These are phyloP conservation scores for Eubasilissa splendida DNA, from an alignment of 2,888 invertebrate species.

Conservation along the genomic window DNA sequence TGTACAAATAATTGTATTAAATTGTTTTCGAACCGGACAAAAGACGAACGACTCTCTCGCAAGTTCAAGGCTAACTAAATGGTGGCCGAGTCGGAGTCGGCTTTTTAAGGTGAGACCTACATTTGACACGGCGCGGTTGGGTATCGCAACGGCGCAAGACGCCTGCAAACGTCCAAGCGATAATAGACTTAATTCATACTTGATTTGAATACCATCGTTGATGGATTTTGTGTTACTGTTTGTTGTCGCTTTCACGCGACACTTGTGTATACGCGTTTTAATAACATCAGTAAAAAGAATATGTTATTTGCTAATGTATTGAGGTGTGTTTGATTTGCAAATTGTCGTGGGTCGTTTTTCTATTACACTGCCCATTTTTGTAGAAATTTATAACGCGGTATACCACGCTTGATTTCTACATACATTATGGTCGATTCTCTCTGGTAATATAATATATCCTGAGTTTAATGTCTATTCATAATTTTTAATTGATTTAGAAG, in stretches of 20 bases:
- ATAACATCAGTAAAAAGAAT: neutral
- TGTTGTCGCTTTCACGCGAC: slow-evolving; percentile 7
- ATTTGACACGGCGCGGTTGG: neutral
- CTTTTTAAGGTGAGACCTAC: slow-evolving; percentile 37
- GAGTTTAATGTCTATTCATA: too few species aligned
- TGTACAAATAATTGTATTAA: neutral
- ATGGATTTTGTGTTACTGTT: neutral
- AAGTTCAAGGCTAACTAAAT: slow-evolving; percentile 55
- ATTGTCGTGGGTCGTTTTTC: too few species aligned
- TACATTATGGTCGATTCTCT: too few species aligned
- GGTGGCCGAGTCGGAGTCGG: slow-evolving; percentile 2
- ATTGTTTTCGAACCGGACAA: slow-evolving; percentile 11
- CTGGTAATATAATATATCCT: too few species aligned
- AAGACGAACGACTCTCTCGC: slow-evolving; percentile 29
- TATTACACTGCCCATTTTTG: too few species aligned
- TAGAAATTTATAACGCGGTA: too few species aligned
- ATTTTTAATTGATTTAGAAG: too few species aligned
- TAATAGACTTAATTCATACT: neutral
- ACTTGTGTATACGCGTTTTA: neutral
- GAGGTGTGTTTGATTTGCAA: too few species aligned
- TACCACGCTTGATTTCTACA: too few species aligned
- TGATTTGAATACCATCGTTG: neutral
- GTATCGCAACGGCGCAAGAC: neutral
- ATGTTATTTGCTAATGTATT: too few species aligned
- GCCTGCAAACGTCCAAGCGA: neutral